phyloP scores from a whole-genome alignment of 2,888 invertebrate species.

The Charanyca ferruginea region DNA sequence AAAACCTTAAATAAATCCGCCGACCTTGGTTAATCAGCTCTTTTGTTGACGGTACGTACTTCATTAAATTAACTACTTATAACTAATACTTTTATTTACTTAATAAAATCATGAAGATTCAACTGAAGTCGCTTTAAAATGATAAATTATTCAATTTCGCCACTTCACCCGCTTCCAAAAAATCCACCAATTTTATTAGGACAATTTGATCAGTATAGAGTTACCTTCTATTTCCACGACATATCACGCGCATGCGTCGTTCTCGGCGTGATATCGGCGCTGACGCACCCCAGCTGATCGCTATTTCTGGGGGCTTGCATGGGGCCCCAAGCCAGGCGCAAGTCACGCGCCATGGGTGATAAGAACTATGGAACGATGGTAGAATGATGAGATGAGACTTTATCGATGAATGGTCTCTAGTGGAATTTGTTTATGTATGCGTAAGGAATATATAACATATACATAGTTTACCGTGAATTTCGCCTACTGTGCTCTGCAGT shows the following conservation, averaged over 20 bases:
- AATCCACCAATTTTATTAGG: neutral
- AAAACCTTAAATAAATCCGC: no score
- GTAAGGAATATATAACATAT: neutral
- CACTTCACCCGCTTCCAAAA: neutral
- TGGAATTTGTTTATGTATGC: slow-evolving; percentile 4
- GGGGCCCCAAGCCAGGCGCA: slow-evolving; percentile 64
- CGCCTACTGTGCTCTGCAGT: neutral
- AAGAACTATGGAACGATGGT: slow-evolving; percentile 41
- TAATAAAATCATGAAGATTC: neutral
- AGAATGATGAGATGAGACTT: slow-evolving; percentile 35
- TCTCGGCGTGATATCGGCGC: slow-evolving; percentile 73
- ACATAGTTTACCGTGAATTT: neutral
- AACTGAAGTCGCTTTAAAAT: neutral
- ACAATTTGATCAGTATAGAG: slow-evolving; percentile 41
- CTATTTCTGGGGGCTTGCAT: slow-evolving; percentile 82
- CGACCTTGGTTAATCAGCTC: no score
- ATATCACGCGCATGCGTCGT: slow-evolving; percentile 60
- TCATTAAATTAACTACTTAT: no score
- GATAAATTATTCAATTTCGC: no score
- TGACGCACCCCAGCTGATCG: slow-evolving; percentile 88
- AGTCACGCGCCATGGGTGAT: slow-evolving; percentile 43
- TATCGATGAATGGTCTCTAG: slow-evolving; percentile 19
- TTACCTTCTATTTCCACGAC: slow-evolving; percentile 62
- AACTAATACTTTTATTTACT: no score
- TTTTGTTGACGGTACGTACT: no score